A percentile compares a stretch with the other conserved stretches of the same genome.
Conservation (phyloP, 2,888 invertebrate species). For the Hyles lineata region DNA sequence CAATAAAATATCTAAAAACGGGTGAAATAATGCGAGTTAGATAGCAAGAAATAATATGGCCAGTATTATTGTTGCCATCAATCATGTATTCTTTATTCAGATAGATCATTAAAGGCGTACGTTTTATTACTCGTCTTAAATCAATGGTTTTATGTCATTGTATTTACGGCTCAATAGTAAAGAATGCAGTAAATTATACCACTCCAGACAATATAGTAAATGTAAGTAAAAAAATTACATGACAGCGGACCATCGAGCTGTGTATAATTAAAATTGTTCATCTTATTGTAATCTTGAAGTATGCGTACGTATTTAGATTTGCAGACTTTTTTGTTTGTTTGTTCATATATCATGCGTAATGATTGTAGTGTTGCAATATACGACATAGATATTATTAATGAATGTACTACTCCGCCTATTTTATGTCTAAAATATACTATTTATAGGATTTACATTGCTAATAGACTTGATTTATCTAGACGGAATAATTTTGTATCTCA, state of each 20-base stretch:
- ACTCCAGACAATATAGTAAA: neutral
- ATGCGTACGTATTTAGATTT: neutral
- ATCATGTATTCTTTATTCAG: constrained; percentile 17
- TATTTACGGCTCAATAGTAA: constrained; percentile 1
- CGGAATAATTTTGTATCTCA: too few relatives aligned
- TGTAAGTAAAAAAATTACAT: constrained; percentile 1
- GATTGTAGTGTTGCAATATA: neutral
- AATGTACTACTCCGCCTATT: neutral
- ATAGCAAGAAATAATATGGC: neutral
- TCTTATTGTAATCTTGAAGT: neutral
- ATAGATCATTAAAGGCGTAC: constrained; percentile 7
- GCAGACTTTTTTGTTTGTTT: constrained; percentile 4
- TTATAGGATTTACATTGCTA: neutral
- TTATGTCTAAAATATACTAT: neutral
- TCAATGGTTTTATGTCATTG: constrained; percentile 18
- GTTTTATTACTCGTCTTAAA: constrained; percentile 19
- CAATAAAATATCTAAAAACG: too few relatives aligned
- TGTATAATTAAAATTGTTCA: constrained; percentile 8
- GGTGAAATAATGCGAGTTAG: too few relatives aligned
- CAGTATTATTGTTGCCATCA: constrained; percentile 18
- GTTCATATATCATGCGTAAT: neutral
- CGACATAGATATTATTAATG: neutral
- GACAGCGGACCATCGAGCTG: neutral
- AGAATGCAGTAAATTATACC: constrained; percentile 15
- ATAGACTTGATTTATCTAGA: neutral